Conservation (phyloP, 2,888 invertebrate genomes). For the Listrodromus nycthemerus region DNA sequence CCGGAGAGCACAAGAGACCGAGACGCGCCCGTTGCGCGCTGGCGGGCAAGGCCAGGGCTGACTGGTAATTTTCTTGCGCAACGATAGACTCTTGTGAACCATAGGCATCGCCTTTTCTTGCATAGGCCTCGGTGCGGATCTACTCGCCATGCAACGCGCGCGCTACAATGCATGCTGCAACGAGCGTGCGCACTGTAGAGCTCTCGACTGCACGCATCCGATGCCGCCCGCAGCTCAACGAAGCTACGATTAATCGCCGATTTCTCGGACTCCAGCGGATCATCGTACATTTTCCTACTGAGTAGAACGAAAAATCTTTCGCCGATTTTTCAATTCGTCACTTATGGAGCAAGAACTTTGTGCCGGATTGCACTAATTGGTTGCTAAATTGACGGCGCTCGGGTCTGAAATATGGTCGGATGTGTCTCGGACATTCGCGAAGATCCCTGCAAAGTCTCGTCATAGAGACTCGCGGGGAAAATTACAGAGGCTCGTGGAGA, state of each 20-base stretch:
- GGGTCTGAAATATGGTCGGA: no score
- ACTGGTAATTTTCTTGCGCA: slow-evolving; percentile 79
- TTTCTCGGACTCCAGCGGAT: background rate
- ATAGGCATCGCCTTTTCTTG: slow-evolving; percentile 48
- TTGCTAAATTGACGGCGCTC: background rate
- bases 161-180: slow-evolving; percentile 10
- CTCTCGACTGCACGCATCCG: background rate
- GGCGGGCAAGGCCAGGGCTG: slow-evolving; percentile 81
- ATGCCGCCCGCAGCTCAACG: background rate
- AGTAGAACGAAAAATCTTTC: background rate
- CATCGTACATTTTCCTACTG: background rate
- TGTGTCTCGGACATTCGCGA: no score
- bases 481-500: background rate
- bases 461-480: background rate
- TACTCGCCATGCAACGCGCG: slow-evolving; percentile 30
- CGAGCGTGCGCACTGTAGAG: background rate
- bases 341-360: background rate
- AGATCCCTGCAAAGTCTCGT: no score
- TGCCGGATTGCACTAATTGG: background rate
- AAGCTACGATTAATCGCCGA: slow-evolving; percentile 40
- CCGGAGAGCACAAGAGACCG: slow-evolving; percentile 47
- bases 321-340: background rate
- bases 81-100: slow-evolving; percentile 63
- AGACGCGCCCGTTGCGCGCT: slow-evolving; percentile 68
- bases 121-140: slow-evolving; percentile 23